phyloP scores from a whole-genome alignment of 2,797 vertebrate species.

The Rhodeus uyekii region DNA sequence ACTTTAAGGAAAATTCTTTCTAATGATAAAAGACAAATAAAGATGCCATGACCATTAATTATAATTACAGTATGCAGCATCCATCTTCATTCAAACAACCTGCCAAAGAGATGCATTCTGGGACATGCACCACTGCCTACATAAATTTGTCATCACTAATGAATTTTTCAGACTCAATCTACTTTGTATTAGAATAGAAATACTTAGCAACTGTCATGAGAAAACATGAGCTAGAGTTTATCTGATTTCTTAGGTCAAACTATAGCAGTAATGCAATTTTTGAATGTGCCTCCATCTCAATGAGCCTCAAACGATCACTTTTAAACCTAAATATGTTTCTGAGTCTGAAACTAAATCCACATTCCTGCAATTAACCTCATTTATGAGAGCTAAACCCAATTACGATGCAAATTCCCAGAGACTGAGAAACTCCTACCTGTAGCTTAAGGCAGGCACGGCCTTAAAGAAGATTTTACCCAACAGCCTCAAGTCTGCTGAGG shows the following conservation, averaged over 20 bases:
- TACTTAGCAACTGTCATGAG: not conserved
- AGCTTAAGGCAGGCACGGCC: not conserved
- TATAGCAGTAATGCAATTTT: not conserved
- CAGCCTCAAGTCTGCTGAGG: slow-evolving; percentile 60
- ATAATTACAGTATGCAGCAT: not conserved
- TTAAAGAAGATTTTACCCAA: slow-evolving; percentile 23
- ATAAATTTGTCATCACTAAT: slow-evolving; percentile 36
- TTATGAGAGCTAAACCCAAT: slow-evolving; percentile 10
- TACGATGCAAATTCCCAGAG: slow-evolving; percentile 54
- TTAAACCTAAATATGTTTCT: not conserved
- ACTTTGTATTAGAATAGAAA: not conserved
- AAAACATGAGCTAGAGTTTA: not conserved
- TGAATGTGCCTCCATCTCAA: not conserved
- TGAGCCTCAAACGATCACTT: not conserved
- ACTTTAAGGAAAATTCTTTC: not conserved
- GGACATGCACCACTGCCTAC: not conserved
- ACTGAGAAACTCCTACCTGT: slow-evolving; percentile 21
- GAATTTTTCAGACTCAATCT: slow-evolving; percentile 39
- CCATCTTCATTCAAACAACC: not conserved
- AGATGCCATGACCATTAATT: not conserved
- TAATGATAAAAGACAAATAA: not conserved
- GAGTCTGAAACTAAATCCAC: not conserved
- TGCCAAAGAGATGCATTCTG: slow-evolving; percentile 14
- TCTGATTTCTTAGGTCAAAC: not conserved
- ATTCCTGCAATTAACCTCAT: slow-evolving; percentile 26